Evolutionary conservation across 2,113 vertebrate genomes (phyloP), one percentile per base, ranked within the genome.

Genomic region (Thunnus maccoyii): DNA sequence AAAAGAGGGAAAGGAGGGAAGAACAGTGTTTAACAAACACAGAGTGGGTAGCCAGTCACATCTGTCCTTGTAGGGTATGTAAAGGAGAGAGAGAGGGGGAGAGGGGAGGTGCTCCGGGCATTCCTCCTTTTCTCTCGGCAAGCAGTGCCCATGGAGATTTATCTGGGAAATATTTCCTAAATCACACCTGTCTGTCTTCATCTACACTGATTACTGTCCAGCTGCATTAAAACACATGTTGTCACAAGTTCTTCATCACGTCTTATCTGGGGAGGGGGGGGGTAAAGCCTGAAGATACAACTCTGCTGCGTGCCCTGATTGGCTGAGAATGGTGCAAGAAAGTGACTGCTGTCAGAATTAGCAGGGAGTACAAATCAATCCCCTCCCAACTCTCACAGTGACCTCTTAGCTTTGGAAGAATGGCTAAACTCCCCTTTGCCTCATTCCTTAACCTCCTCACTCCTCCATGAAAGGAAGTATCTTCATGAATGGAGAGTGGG

Each of bases 61-160:
- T 93, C 88, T 90, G 87, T 93, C 94, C 94, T 92, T 95, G 90
- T 94, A 95, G 83, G 94, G 94, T 94, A 88, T 91, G 92, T 91
- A 77, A 84, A 88, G 80, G 73, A 89, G 82, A 85, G 82, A 85
- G 86, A 76, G 62, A 57, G 75, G 27, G 71, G 36, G 78, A 64
- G 55, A 71, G 36, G 81, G 72, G 83, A 86, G 88, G 85, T 74
- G 72, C 84, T 90, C 67, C 0, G 80, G 91, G 85, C 79, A 91
- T 88, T 90, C 86, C 76, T 73, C 11, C 2, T 84, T 86, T 93
- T 91, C 76, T 86, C 83, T 85, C 70, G 7, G 56, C 69, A 65
- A 84, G 20, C 72, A 72, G 1, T 90, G 50, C 78, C 88, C 63
- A 15, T 70, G 71, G 79, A 87, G 63, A 83, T 63, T 50, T 76